A percentile compares a stretch with the other conserved stretches of the same genome.
Evolutionary conservation across 1,140 invertebrate species (phyloP).

Genomic region (Ceratina australensis): DNA sequence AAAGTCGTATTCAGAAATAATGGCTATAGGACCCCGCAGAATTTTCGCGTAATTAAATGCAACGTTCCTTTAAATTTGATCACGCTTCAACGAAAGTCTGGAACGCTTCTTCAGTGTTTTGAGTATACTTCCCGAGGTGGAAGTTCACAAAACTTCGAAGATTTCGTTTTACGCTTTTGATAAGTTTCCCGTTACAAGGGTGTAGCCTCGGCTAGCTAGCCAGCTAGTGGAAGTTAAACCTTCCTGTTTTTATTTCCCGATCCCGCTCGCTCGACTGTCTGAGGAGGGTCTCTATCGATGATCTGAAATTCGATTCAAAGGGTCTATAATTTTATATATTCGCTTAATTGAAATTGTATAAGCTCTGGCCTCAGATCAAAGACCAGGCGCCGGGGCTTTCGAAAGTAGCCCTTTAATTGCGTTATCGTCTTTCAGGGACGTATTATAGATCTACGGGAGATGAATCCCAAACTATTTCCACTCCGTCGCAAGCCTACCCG

Average conservation of each 20-base stretch:
- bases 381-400: not conserved
- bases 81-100: not conserved
- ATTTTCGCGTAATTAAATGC: not conserved
- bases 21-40: not conserved
- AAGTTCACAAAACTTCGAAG: not conserved
- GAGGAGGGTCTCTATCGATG: not conserved
- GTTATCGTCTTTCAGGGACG: not conserved
- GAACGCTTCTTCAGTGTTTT: not conserved
- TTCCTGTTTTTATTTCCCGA: not conserved
- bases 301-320: conserved; percentile 5
- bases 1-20: not conserved
- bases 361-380: not conserved
- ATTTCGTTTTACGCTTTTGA: conserved; percentile 8
- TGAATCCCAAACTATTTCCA: not conserved
- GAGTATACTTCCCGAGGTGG: not conserved
- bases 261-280: not conserved
- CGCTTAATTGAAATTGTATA: conserved; percentile 18
- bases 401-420: conserved; percentile 17
- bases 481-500: not conserved
- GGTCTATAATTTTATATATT: not conserved
- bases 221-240: not conserved
- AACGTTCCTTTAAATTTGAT: not conserved
- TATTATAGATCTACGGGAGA: conserved; percentile 5
- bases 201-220: not conserved
- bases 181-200: not conserved